These are phyloP conservation scores for Chloroclysta siterata DNA, from an alignment of 2,888 invertebrate species.

Conservation along the genomic window DNA sequence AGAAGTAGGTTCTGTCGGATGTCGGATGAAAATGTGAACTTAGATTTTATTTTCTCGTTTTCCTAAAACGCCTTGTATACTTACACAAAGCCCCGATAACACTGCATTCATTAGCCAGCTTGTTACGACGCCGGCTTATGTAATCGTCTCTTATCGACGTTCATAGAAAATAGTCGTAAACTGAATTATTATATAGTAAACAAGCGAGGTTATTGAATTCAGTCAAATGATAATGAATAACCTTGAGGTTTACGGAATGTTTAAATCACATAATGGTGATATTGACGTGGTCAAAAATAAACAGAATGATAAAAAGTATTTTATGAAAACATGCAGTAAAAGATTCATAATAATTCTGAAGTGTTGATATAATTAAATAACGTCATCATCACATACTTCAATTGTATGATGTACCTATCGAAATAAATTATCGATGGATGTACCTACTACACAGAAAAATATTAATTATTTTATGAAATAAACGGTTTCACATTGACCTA, in stretches of 20 bases:
- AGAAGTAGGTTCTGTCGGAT: too few relatives aligned
- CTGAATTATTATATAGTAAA: slow-evolving; percentile 32
- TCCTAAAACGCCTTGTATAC: background rate
- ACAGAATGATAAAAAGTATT: background rate
- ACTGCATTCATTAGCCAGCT: slow-evolving; percentile 13
- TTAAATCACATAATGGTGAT: slow-evolving; percentile 5
- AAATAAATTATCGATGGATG: too few relatives aligned
- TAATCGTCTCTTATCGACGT: slow-evolving; percentile 33
- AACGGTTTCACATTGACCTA: slow-evolving; percentile 57
- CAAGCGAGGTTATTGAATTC: slow-evolving; percentile 41
- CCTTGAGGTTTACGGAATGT: slow-evolving; percentile 29
- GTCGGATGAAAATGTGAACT: too few relatives aligned
- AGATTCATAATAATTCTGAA: background rate
- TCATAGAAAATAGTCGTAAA: slow-evolving; percentile 36
- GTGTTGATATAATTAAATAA: background rate
- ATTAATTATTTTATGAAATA: slow-evolving; percentile 22
- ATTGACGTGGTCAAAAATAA: background rate
- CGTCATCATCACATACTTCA: too few relatives aligned
- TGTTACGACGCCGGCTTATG: slow-evolving; percentile 29
- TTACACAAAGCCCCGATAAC: slow-evolving; percentile 8
- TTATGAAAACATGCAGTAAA: background rate
- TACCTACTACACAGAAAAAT: too few relatives aligned
- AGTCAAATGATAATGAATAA: slow-evolving; percentile 36
- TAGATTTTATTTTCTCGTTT: background rate
- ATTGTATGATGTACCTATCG: too few relatives aligned